A percentile compares a stretch with the other conserved stretches of the same genome.
phyloP scores from a whole-genome alignment of 1,140 invertebrate species.

The Danaus melanippus region DNA sequence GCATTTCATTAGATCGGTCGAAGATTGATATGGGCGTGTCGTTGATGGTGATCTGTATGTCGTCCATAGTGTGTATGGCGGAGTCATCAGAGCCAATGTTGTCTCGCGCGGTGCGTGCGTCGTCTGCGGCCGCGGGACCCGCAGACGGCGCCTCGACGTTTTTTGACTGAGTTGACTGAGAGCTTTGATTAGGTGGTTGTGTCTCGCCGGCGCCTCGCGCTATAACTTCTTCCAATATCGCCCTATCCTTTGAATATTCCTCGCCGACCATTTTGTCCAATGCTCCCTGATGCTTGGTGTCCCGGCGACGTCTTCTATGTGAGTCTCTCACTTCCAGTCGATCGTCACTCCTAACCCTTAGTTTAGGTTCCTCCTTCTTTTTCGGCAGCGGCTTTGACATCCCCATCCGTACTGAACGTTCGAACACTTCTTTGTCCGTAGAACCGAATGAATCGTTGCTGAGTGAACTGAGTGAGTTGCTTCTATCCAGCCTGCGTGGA shows the following conservation, averaged over 20 bases:
- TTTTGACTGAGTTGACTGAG: slow-evolving; percentile 46
- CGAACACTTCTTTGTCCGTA: slow-evolving; percentile 82
- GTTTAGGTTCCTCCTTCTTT: slow-evolving; percentile 36
- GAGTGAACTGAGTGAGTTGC: slow-evolving; percentile 75
- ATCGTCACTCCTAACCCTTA: slow-evolving; percentile 29
- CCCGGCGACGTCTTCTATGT: slow-evolving; percentile 25
- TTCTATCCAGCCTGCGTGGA: slow-evolving; percentile 38
- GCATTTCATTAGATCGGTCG: slow-evolving; percentile 24
- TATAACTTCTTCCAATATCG: slow-evolving; percentile 48
- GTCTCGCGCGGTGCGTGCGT: slow-evolving; percentile 38
- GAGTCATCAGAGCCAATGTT: slow-evolving; percentile 31
- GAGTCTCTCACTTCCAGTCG: slow-evolving; percentile 26
- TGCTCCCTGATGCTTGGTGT: slow-evolving; percentile 27
- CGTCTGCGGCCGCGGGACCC: slow-evolving; percentile 60
- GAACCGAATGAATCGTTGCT: slow-evolving; percentile 80
- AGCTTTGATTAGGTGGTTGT: slow-evolving; percentile 7
- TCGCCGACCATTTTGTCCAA: slow-evolving; percentile 44
- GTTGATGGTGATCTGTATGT: slow-evolving; percentile 5
- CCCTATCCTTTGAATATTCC: slow-evolving; percentile 37
- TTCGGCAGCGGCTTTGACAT: slow-evolving; percentile 60
- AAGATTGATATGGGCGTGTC: slow-evolving; percentile 10
- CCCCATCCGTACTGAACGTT: slow-evolving; percentile 81
- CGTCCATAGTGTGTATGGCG: slow-evolving; percentile 3
- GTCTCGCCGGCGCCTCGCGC: slow-evolving; percentile 40
- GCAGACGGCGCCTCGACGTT: slow-evolving; percentile 67